Evolutionary conservation across 2,888 invertebrate genomes (phyloP).

Genomic region (Zaprionus bogoriensis): DNA sequence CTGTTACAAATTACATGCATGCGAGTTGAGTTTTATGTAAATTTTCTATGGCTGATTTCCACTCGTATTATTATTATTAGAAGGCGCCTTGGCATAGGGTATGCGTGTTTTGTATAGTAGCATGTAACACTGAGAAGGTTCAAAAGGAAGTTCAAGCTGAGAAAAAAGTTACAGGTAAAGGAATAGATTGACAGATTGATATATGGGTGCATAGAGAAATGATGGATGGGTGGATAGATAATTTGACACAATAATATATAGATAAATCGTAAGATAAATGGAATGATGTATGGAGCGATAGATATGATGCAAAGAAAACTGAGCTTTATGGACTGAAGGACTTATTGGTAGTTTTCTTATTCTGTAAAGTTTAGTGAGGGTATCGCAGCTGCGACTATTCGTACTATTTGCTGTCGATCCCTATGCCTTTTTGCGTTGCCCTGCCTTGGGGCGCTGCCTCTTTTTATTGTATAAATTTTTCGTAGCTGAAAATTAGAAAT

Average conservation of each 20-base stretch:
- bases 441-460: conserved; percentile 36
- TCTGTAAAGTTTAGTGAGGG: too few relatives aligned
- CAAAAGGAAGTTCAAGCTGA: neutral
- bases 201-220: too few relatives aligned
- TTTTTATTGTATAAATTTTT: conserved; percentile 72
- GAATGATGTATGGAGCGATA: too few relatives aligned
- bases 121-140: neutral
- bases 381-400: neutral
- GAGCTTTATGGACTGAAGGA: too few relatives aligned
- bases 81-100: neutral
- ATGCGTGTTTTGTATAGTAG: neutral
- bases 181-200: too few relatives aligned
- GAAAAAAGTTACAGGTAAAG: too few relatives aligned
- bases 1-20: conserved; percentile 52
- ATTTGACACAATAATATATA: too few relatives aligned
- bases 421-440: conserved; percentile 20
- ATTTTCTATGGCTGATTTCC: conserved; percentile 47
- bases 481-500: conserved; percentile 78
- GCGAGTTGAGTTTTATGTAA: conserved; percentile 62
- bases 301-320: too few relatives aligned
- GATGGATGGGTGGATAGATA: too few relatives aligned
- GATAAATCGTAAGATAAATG: too few relatives aligned
- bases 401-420: neutral
- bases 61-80: conserved; percentile 8
- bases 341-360: too few relatives aligned